Evolutionary conservation across 1,140 invertebrate genomes (phyloP).

Genomic region (Anastatus disparis): DNA sequence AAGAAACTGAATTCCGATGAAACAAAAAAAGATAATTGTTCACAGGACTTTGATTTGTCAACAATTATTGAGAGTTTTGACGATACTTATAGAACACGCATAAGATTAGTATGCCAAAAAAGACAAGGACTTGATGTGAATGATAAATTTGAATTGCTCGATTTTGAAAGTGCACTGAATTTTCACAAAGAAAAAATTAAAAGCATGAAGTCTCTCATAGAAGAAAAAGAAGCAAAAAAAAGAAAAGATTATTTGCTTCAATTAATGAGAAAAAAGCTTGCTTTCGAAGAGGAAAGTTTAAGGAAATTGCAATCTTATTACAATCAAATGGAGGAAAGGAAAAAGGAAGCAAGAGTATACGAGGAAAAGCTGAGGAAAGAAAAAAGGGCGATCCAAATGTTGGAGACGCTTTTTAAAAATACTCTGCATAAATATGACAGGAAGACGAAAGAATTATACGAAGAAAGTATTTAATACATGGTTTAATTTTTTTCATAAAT

Average conservation of each 20-base stretch:
- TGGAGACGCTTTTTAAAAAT: slow-evolving; percentile 1
- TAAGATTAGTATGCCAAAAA: not conserved
- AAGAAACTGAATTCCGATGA: no score
- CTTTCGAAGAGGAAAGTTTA: slow-evolving; percentile 1
- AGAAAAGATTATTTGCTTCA: not conserved
- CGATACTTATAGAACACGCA: not conserved
- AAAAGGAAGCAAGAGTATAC: not conserved
- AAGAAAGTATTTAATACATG: no score
- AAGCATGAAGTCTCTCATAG: not conserved
- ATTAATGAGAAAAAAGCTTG: not conserved
- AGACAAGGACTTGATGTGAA: not conserved
- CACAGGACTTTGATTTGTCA: no score
- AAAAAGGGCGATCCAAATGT: not conserved
- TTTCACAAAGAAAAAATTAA: not conserved
- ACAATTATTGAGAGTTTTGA: not conserved
- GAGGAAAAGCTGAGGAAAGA: slow-evolving; percentile 2
- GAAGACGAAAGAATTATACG: not conserved
- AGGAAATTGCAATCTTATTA: not conserved
- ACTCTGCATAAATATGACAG: not conserved
- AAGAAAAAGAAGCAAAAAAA: not conserved
- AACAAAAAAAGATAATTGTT: no score
- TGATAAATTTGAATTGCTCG: not conserved
- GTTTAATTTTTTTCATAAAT: no score
- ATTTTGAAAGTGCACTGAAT: not conserved
- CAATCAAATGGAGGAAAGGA: not conserved